These are phyloP conservation scores for Clunio marinus DNA, from an alignment of 2,888 invertebrate species.

Conservation along the genomic window DNA sequence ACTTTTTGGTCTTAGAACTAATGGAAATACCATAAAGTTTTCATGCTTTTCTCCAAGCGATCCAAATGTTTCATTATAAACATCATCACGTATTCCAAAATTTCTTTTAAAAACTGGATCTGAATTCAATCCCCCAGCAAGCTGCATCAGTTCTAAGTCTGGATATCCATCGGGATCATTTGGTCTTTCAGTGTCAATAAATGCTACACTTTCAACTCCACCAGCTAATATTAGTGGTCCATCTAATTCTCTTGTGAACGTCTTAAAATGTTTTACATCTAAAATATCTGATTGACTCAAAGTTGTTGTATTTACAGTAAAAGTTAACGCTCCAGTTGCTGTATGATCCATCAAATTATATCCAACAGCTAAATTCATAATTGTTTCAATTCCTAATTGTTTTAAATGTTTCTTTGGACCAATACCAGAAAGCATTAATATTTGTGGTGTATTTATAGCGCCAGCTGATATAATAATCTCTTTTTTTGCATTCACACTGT, in stretches of 20 bases:
- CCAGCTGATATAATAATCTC: conserved; percentile 74
- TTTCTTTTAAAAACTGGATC: conserved; percentile 47
- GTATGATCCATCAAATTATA: conserved; percentile 63
- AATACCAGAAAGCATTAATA: conserved; percentile 74
- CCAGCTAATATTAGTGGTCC: conserved; percentile 56
- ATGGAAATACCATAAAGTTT: conserved; percentile 59
- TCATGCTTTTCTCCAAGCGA: conserved; percentile 48
- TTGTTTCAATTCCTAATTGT: conserved; percentile 54
- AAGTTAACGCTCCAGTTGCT: conserved; percentile 49
- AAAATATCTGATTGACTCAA: neutral
- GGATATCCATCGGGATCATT: conserved; percentile 56
- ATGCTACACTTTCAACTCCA: conserved; percentile 61
- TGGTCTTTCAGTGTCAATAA: conserved; percentile 58
- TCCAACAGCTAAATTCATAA: conserved; percentile 61
- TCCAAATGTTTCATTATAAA: conserved; percentile 52
- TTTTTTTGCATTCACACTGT: conserved; percentile 55
- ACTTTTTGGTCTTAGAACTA: conserved; percentile 64
- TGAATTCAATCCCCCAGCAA: conserved; percentile 55
- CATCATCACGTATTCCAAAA: conserved; percentile 52
- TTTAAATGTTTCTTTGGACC: conserved; percentile 59
- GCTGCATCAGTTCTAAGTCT: conserved; percentile 66
- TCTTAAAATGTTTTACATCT: neutral
- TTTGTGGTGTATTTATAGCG: conserved; percentile 73
- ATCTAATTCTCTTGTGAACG: conserved; percentile 46
- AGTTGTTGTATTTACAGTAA: conserved; percentile 16